A percentile compares a stretch with the other conserved stretches of the same genome.
Evolutionary conservation across 2,797 vertebrate species (phyloP).

Genomic region (Chrosomus eos): DNA sequence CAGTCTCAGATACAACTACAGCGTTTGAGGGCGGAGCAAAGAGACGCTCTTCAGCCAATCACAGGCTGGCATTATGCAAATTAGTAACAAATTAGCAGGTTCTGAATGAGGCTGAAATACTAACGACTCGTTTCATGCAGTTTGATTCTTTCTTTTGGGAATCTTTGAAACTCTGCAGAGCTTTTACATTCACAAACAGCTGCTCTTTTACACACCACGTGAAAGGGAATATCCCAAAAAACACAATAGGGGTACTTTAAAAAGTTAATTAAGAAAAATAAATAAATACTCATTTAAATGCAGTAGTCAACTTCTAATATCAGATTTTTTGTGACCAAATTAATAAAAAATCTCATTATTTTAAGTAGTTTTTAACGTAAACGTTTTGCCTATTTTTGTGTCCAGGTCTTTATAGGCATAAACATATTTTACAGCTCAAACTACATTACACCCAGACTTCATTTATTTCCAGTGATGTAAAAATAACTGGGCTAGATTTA

Average conservation of each 20-base stretch:
- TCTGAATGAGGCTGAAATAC: not conserved
- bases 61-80: not conserved
- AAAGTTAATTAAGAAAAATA: rapidly evolving
- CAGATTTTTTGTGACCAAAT: not conserved
- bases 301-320: not conserved
- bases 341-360: not conserved
- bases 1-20: not conserved
- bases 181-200: too few relatives aligned
- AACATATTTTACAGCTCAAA: not conserved
- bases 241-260: not conserved
- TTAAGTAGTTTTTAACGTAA: not conserved
- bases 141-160: not conserved
- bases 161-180: too few relatives aligned
- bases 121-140: too few relatives aligned
- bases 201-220: not conserved
- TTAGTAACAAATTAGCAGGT: not conserved
- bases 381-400: not conserved
- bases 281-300: not conserved
- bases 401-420: not conserved
- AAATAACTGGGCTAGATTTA: too few relatives aligned
- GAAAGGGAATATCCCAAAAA: not conserved
- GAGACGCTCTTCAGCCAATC: not conserved
- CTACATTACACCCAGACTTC: not conserved
- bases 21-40: not conserved
- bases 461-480: not conserved